These are phyloP conservation scores for Perizoma flavofasciatum DNA, from an alignment of 2,888 invertebrate species.

Conservation along the genomic window DNA sequence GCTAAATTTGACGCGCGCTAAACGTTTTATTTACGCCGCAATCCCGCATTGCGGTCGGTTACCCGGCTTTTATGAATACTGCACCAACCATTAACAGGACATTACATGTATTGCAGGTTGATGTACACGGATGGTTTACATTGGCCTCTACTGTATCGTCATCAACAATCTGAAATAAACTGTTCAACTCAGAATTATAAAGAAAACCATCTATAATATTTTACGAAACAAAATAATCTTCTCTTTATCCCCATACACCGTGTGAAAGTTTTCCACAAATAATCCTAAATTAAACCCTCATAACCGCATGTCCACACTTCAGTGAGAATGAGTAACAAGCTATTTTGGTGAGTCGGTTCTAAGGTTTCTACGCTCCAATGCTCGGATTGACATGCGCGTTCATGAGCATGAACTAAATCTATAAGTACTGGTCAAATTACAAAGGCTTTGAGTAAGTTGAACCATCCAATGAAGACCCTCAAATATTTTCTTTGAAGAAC, in stretches of 20 bases:
- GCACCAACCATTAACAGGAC: constrained; percentile 22
- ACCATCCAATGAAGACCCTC: constrained; percentile 38
- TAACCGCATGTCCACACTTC: constrained; percentile 24
- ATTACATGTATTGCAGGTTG: constrained; percentile 6
- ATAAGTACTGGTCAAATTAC: constrained; percentile 44
- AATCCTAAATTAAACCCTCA: constrained; percentile 22
- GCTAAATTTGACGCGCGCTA: constrained; percentile 65
- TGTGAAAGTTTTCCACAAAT: constrained; percentile 18
- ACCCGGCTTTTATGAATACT: constrained; percentile 27
- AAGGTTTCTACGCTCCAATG: constrained; percentile 44
- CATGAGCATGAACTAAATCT: constrained; percentile 48
- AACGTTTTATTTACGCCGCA: constrained; percentile 57
- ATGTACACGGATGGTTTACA: too few relatives aligned
- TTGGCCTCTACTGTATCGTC: neutral
- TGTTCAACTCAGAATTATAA: too few relatives aligned
- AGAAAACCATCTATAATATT: too few relatives aligned
- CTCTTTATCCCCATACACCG: neutral
- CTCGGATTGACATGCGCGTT: constrained; percentile 43
- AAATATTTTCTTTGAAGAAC: constrained; percentile 18
- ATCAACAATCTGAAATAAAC: neutral
- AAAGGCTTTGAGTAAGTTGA: constrained; percentile 49
- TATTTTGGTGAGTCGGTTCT: constrained; percentile 37
- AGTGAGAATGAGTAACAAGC: constrained; percentile 25
- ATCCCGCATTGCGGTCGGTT: constrained; percentile 54
- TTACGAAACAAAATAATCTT: neutral